Evolutionary conservation across 2,888 invertebrate genomes (phyloP).

Genomic region (Ypsolopha scabrella): DNA sequence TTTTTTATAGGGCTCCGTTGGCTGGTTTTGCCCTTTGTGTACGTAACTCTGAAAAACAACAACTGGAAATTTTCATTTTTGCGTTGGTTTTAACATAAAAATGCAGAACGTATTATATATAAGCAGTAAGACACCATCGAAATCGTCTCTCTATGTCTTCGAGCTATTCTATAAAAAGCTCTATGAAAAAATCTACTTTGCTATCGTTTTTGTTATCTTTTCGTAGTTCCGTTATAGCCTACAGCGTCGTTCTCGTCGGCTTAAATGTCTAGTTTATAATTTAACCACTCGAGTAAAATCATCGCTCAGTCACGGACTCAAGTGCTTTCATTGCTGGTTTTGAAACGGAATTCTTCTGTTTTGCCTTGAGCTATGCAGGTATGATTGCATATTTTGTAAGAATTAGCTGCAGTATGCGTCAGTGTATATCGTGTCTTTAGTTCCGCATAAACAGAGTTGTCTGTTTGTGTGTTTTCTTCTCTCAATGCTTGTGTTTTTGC

Average conservation of each 20-base stretch:
- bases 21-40: too few species aligned
- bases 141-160: slow-evolving; percentile 14
- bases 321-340: too few species aligned
- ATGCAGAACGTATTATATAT: too few species aligned
- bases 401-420: not conserved
- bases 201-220: not conserved
- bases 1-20: too few species aligned
- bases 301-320: too few species aligned
- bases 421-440: not conserved
- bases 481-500: slow-evolving; percentile 39
- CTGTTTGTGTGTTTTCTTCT: not conserved
- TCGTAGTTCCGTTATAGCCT: not conserved
- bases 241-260: not conserved
- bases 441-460: not conserved
- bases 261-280: not conserved
- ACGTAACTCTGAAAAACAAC: too few species aligned
- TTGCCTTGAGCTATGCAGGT: too few species aligned
- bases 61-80: too few species aligned
- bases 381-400: too few species aligned
- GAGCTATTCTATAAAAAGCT: not conserved
- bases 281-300: not conserved
- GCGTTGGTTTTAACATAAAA: too few species aligned
- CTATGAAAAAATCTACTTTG: not conserved
- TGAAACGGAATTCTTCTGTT: too few species aligned
- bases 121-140: too few species aligned